Evolutionary conservation across 2,888 invertebrate species (phyloP), one percentile per base, ranked within the genome.

Genomic region (Furcula furcula): DNA sequence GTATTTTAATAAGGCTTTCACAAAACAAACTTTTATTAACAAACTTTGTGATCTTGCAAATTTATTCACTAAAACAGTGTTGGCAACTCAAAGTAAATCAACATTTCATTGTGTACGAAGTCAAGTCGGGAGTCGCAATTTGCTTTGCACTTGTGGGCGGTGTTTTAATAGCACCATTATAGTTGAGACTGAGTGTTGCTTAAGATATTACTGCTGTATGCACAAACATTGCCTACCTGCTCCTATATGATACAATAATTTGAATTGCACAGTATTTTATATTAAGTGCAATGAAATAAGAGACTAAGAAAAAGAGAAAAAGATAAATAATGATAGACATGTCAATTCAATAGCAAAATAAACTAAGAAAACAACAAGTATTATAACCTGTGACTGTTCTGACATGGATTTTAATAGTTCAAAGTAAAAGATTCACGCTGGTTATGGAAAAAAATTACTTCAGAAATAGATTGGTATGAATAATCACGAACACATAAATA

Each of bases 61-160:
- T 81, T 80, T 79, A 78, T 80, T 76, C 81, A 79, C 79, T 79
- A 80, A 78, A 82, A 74, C 74, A 73, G 67, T 69, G 76, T 71
- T 77, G 76, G 77, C 79, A 78, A 78, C 75, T 67, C 61, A 61
- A 65, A 65, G 72, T 80, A 81, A 85, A 84, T 85, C 82, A 85
- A 82, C 80, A 76, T 85, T 82, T 81, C 84, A 83, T 85, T 83
- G 83, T 84, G 79, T 81, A 78, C 77, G 73, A 65, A 73, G 72
- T 75, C 72, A 76, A 77, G 79, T 77, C 76, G 72, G 78, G 74
- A 72, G 77, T 79, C 78, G 82, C 82, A 84, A 84, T 83, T 85
- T 83, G 81, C 76, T 76, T 67, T 65, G 73, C 74, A 76, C 76
- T 78, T 75, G 86, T 86, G 85, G 87, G 86, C 81, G 82, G 80